Evolutionary conservation across 1,140 invertebrate species (phyloP).

Genomic region (Drosophila parvula): DNA sequence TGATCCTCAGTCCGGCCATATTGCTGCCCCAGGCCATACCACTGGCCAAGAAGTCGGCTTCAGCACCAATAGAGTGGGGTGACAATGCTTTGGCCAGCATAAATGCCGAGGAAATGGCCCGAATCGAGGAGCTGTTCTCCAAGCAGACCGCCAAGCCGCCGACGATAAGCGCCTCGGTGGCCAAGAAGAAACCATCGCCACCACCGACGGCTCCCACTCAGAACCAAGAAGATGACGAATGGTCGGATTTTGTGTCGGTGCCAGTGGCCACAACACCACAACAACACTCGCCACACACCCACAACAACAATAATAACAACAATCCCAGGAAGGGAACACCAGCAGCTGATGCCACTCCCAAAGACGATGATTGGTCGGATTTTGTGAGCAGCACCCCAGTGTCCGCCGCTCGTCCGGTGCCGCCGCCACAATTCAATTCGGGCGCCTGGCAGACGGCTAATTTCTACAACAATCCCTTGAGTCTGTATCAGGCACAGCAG

Average conservation of each 20-base stretch:
- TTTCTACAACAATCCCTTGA: conserved; percentile 81
- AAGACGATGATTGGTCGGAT: conserved; percentile 88
- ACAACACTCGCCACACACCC: conserved; percentile 34
- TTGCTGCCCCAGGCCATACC: conserved; percentile 76
- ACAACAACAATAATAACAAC: conserved; percentile 55
- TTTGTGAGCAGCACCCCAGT: conserved; percentile 86
- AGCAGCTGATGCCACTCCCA: conserved; percentile 34
- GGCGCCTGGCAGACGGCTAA: conserved; percentile 81
- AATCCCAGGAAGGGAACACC: conserved; percentile 16
- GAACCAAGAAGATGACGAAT: conserved; percentile 85
- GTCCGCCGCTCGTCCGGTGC: not conserved
- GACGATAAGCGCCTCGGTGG: conserved; percentile 75
- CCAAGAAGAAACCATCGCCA: conserved; percentile 61
- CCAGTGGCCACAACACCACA: conserved; percentile 59
- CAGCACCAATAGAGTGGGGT: conserved; percentile 87
- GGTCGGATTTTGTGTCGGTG: conserved; percentile 87
- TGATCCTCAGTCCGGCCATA: conserved; percentile 82
- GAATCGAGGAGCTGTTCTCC: conserved; percentile 84
- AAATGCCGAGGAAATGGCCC: conserved; percentile 87
- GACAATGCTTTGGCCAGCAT: conserved; percentile 85
- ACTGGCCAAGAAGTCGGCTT: conserved; percentile 61
- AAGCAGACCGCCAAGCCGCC: conserved; percentile 53
- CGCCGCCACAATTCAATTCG: conserved; percentile 74
- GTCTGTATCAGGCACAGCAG: conserved; percentile 62
- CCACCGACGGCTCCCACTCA: conserved; percentile 18